Percentiles rank a stretch among this genome's conserved stretches.
Conservation (phyloP, 1,140 invertebrate species). For the Habropoda laboriosa region DNA sequence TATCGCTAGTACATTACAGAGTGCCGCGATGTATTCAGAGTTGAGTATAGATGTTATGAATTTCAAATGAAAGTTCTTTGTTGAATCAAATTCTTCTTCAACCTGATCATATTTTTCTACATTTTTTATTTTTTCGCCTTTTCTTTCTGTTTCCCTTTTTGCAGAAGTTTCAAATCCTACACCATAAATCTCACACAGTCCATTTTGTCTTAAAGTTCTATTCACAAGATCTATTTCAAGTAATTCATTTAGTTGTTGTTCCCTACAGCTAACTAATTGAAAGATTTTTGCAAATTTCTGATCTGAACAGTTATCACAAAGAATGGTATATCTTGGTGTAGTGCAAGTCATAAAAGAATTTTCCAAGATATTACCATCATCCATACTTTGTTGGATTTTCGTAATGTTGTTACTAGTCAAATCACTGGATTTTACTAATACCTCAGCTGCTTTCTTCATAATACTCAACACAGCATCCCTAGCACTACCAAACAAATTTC, state of each 20-base stretch:
- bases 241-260: constrained; percentile 82
- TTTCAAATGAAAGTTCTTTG: constrained; percentile 64
- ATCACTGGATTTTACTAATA: constrained; percentile 87
- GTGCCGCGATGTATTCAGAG: constrained; percentile 86
- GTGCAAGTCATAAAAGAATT: constrained; percentile 78
- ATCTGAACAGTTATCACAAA: constrained; percentile 88
- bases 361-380: constrained; percentile 54
- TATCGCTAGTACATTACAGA: constrained; percentile 88
- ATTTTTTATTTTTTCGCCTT: constrained; percentile 68
- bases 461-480: constrained; percentile 93
- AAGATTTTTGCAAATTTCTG: constrained; percentile 85
- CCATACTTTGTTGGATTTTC: constrained; percentile 77
- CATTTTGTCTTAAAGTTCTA: constrained; percentile 82
- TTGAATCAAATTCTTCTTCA: constrained; percentile 53
- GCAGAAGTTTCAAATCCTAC: constrained; percentile 82
- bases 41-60: constrained; percentile 85
- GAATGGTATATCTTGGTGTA: constrained; percentile 86
- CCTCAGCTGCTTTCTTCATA: constrained; percentile 93
- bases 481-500: constrained; percentile 91
- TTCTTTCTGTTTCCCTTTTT: constrained; percentile 62
- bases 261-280: constrained; percentile 86
- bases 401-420: constrained; percentile 81
- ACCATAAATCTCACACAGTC: constrained; percentile 77
- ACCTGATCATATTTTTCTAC: not conserved
- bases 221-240: constrained; percentile 82